phyloP scores from a whole-genome alignment of 1,140 invertebrate genomes.

The Drosophila pseudoananassae region DNA sequence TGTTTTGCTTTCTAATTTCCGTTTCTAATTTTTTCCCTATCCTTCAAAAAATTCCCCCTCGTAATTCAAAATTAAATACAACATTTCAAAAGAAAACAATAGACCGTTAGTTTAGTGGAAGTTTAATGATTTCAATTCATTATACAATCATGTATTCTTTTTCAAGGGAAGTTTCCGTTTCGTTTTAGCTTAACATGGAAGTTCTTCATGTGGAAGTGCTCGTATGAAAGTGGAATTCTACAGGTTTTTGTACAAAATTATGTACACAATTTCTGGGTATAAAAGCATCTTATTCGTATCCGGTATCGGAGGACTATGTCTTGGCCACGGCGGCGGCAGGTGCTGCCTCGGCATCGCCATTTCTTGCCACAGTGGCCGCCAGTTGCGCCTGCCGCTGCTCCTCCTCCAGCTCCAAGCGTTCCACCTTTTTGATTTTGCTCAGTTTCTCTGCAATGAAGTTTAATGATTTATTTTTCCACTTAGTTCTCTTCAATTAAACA shows the following conservation, averaged over 20 bases:
- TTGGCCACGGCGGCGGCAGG: conserved; percentile 41
- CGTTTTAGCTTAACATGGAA: conserved; percentile 54
- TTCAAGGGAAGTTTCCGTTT: conserved; percentile 40
- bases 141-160: conserved; percentile 27
- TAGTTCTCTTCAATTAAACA: neutral
- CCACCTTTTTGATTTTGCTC: conserved; percentile 82
- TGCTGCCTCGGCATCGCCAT: conserved; percentile 41
- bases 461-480: no score
- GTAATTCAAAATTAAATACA: neutral
- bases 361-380: conserved; percentile 50
- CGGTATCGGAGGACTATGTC: conserved; percentile 49
- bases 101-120: conserved; percentile 36
- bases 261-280: conserved; percentile 41
- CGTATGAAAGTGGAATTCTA: conserved; percentile 51
- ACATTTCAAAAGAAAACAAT: conserved; percentile 1
- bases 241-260: conserved; percentile 47
- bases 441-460: conserved; percentile 60
- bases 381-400: conserved; percentile 76
- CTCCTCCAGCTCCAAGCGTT: conserved; percentile 78
- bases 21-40: no score
- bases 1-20: no score
- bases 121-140: conserved; percentile 59
- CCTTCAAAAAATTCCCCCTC: neutral
- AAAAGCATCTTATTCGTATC: conserved; percentile 35
- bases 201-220: conserved; percentile 63